These are phyloP conservation scores for Lordiphosa mommai DNA, from an alignment of 1,140 invertebrate species.

Conservation along the genomic window DNA sequence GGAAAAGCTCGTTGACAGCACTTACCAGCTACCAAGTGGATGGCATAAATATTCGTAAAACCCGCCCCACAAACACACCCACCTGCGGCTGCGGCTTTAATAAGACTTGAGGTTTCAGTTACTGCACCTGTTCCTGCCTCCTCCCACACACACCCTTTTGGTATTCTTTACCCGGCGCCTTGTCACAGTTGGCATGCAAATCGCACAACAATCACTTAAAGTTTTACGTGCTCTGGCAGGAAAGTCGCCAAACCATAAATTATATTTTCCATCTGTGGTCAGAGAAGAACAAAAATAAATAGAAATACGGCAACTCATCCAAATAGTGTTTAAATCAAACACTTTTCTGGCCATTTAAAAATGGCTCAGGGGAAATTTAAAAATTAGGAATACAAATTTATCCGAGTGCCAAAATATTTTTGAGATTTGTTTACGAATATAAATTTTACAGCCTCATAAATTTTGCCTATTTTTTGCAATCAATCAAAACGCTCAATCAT, in stretches of 20 bases:
- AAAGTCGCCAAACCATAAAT: constrained; percentile 7
- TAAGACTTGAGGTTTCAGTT: background rate
- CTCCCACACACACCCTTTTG: background rate
- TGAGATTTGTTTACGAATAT: too few relatives aligned
- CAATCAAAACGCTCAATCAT: too few relatives aligned
- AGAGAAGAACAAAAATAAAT: too few relatives aligned
- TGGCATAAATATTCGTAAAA: constrained; percentile 11
- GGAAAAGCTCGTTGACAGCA: constrained; percentile 24
- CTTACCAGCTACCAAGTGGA: constrained; percentile 23
- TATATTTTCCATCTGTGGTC: background rate
- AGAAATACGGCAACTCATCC: too few relatives aligned
- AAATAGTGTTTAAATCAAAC: too few relatives aligned
- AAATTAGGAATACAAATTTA: too few relatives aligned
- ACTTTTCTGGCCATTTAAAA: too few relatives aligned
- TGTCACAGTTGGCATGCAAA: constrained; percentile 40
- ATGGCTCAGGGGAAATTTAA: too few relatives aligned
- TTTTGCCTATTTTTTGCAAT: too few relatives aligned
- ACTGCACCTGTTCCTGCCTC: constrained; percentile 3
- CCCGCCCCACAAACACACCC: background rate
- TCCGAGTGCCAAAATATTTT: too few relatives aligned
- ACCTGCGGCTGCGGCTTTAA: background rate
- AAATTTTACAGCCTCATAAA: too few relatives aligned
- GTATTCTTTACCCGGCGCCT: background rate
- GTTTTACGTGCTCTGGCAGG: constrained; percentile 17
- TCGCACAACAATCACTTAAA: constrained; percentile 47